phyloP scores from a whole-genome alignment of 37 sponge, comb jelly and placozoan species.

The Spongilla lacustris region DNA sequence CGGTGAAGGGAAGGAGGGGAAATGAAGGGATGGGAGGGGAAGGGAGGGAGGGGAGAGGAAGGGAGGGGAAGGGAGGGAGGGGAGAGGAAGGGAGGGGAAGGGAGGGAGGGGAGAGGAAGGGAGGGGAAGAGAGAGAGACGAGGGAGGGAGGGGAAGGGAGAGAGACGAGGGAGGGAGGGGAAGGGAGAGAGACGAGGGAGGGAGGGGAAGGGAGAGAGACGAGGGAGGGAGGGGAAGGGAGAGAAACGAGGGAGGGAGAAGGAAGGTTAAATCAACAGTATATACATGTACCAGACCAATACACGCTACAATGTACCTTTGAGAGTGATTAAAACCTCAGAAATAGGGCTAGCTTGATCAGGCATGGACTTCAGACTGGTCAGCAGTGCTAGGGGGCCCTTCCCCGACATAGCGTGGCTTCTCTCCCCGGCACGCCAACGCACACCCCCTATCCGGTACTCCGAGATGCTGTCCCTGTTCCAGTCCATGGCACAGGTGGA shows the following conservation, averaged over 20 bases:
- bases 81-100: no score
- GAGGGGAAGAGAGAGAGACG: no score
- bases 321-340: slow-evolving; percentile 37
- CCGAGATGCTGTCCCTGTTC: slow-evolving; percentile 16
- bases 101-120: no score
- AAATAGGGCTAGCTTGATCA: neutral
- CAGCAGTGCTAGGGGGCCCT: slow-evolving; percentile 34
- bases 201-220: no score
- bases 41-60: neutral
- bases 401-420: neutral
- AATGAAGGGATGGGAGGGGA: neutral
- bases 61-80: neutral
- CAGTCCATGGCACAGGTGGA: slow-evolving; percentile 9
- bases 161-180: no score
- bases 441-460: slow-evolving; percentile 25
- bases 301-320: slow-evolving; percentile 58
- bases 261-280: no score
- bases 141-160: no score
- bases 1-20: neutral
- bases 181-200: no score
- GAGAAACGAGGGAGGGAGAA: no score
- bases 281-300: no score
- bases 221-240: no score
- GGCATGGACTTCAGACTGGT: neutral
- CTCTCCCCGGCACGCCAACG: slow-evolving; percentile 47